Base-by-base conservation (phyloP, 2,113 vertebrate species). In the Trematomus loennbergii region DNA sequence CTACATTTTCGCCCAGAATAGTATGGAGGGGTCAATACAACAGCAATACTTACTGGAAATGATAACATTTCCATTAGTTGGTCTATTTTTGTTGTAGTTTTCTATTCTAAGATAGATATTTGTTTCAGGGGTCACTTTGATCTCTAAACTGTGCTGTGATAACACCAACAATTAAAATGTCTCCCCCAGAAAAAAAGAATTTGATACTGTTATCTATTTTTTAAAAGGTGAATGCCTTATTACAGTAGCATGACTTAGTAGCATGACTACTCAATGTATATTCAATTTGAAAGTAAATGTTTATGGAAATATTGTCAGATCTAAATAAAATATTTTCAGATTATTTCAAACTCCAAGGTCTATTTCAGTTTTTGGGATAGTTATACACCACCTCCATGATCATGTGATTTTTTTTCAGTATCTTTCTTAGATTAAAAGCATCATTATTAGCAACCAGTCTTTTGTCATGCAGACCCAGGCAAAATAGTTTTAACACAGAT, bases 51-150 rank as follows among this genome's bases (percentile, higher is more conserved):
- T 2, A 33, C 16, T 64, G n/a, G 58, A 74, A 83, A 77, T 49
- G 0, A 69, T 80, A 54, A 22, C 0, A 79, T 85, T 66, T 75
- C 50, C 69, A 70, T 86, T 60, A 61, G 62, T 20, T 48, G 29
- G 15, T 17, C 52, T 54, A 29, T 69, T 81, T 78, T 16, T 20
- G 9, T 43, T 29, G 13, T 18, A 11, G 17, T 59, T 74, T 75
- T 61, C 20, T 74, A 71, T 66, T 22, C 25, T 46, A n/a, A 50
- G 43, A 48, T 20, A 29, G 33, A 55, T 13, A 6, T 62, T 15
- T 58, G 36, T 57, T 22, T 50, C 18, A 45, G 12, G 22, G 29
- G 22, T 54, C 25, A 0, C 10, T 55, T 11, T 55, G 69, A 74
- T 36, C 65, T 25, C 13, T 72, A 50, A 22, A 25, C 58, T 40